Evolutionary conservation across 2,888 invertebrate species (phyloP).

Genomic region (Hypolimnas misippus): DNA sequence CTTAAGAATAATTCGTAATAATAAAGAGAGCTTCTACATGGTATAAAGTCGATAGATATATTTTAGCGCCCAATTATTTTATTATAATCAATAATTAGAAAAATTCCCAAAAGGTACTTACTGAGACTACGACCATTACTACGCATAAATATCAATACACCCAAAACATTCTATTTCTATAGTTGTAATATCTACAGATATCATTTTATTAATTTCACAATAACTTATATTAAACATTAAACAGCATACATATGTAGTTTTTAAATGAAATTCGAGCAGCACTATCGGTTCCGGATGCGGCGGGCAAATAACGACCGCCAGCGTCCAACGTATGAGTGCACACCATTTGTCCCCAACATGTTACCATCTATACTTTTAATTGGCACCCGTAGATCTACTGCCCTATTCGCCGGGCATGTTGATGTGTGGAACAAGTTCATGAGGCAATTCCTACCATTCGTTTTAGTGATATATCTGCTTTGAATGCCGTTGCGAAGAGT

Average conservation of each 20-base stretch:
- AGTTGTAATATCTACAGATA: background rate
- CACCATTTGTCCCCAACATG: slow-evolving; percentile 66
- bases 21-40: no score
- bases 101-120: no score
- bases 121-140: no score
- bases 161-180: no score
- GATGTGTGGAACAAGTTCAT: slow-evolving; percentile 60
- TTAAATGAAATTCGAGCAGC: background rate
- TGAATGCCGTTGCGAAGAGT: slow-evolving; percentile 24
- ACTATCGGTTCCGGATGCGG: slow-evolving; percentile 8
- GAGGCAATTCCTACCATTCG: slow-evolving; percentile 37
- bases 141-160: no score
- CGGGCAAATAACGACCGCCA: slow-evolving; percentile 22
- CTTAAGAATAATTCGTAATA: no score
- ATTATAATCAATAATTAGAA: no score
- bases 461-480: slow-evolving; percentile 42
- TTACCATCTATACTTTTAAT: slow-evolving; percentile 79
- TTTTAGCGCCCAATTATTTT: no score
- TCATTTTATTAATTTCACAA: background rate
- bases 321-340: slow-evolving; percentile 53
- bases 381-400: slow-evolving; percentile 70
- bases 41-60: no score
- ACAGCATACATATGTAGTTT: background rate
- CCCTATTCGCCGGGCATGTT: slow-evolving; percentile 64
- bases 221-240: no score